Evolutionary conservation across 1,140 invertebrate species (phyloP).

Genomic region (Procambarus virginalis): DNA sequence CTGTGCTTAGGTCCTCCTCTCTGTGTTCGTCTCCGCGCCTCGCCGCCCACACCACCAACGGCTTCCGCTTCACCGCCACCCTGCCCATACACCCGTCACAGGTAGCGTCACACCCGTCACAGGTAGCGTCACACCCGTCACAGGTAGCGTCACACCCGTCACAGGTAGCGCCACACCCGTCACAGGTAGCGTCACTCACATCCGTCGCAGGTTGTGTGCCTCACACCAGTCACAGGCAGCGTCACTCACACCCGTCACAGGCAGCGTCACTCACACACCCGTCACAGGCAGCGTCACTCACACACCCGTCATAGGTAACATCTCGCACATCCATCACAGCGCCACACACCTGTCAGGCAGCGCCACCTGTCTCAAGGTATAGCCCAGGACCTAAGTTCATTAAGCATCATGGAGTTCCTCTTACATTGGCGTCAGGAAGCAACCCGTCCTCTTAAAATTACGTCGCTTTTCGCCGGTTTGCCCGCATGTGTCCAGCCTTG

Average conservation of each 20-base stretch:
- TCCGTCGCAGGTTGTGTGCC: conserved; percentile 59
- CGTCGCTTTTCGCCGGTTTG: no score
- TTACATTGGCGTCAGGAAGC: neutral
- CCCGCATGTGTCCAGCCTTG: no score
- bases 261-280: neutral
- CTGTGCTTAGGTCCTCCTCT: conserved; percentile 49
- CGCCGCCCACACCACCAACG: conserved; percentile 47
- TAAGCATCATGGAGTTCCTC: neutral
- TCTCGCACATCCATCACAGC: neutral
- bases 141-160: conserved; percentile 16
- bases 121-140: conserved; percentile 19
- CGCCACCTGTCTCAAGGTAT: neutral
- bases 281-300: neutral
- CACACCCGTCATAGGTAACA: neutral
- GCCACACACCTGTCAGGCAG: neutral
- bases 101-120: conserved; percentile 46
- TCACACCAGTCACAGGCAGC: conserved; percentile 21
- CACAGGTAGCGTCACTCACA: conserved; percentile 33
- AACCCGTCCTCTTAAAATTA: no score
- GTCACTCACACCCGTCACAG: conserved; percentile 21
- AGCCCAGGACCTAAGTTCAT: neutral
- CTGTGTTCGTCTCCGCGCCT: conserved; percentile 59
- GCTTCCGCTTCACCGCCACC: conserved; percentile 63
- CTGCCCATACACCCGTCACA: conserved; percentile 66
- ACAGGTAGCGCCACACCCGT: conserved; percentile 2